Percentiles rank a stretch among this genome's conserved stretches.
phyloP scores from a whole-genome alignment of 2,888 invertebrate species.

The Cabera pusaria region DNA sequence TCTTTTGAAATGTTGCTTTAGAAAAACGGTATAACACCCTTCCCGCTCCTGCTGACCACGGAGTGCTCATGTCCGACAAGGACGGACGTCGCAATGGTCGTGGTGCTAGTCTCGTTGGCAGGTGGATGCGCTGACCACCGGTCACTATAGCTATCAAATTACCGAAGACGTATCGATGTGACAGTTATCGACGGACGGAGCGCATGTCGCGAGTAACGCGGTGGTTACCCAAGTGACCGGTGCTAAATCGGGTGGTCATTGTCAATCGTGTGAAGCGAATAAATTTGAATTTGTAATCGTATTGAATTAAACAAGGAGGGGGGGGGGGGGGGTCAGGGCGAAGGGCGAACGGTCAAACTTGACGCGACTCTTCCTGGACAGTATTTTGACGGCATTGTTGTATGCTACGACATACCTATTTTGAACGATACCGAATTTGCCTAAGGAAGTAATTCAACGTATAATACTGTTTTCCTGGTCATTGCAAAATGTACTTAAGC shows the following conservation, averaged over 20 bases:
- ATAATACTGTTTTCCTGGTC: too few relatives aligned
- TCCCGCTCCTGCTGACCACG: constrained; percentile 35
- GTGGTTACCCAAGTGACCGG: constrained; percentile 55
- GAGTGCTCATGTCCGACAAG: constrained; percentile 26
- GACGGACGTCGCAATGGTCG: constrained; percentile 38
- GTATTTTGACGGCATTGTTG: not conserved
- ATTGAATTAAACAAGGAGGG: constrained; percentile 49
- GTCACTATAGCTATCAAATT: constrained; percentile 70
- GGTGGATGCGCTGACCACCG: constrained; percentile 73
- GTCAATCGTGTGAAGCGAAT: constrained; percentile 67
- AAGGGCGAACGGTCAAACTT: constrained; percentile 45
- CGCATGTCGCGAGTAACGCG: constrained; percentile 63
- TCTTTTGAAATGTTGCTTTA: constrained; percentile 45
- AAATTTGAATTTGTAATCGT: constrained; percentile 72
- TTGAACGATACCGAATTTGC: too few relatives aligned
- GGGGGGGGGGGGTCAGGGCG: constrained; percentile 53
- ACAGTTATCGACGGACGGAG: constrained; percentile 60
- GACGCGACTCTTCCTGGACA: constrained; percentile 38
- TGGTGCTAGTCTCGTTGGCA: constrained; percentile 43
- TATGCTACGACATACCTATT: too few relatives aligned
- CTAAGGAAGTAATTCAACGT: too few relatives aligned
- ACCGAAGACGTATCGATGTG: constrained; percentile 57
- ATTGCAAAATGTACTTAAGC: too few relatives aligned
- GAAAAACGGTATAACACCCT: constrained; percentile 35
- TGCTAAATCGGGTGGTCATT: constrained; percentile 55